Evolutionary conservation across 2,888 invertebrate species (phyloP).

Genomic region (Lasioglossum vierecki): DNA sequence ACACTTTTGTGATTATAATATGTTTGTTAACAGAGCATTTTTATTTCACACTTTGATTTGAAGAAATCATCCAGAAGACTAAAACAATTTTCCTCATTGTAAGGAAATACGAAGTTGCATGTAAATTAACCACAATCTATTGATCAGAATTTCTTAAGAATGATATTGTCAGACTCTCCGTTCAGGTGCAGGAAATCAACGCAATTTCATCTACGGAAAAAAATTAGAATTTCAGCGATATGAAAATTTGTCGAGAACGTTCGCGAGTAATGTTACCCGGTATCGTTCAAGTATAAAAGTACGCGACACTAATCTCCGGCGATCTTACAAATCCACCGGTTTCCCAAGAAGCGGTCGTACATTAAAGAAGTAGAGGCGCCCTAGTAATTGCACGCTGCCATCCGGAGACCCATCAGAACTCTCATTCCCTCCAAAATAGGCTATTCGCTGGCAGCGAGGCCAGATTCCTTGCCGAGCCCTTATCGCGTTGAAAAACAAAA

Average conservation of each 20-base stretch:
- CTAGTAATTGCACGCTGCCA: slow-evolving; percentile 4
- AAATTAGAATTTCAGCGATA: not conserved
- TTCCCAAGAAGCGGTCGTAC: not conserved
- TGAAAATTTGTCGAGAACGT: not conserved
- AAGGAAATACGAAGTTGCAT: not conserved
- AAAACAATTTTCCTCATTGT: not conserved
- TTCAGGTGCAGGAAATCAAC: not conserved
- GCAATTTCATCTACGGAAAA: not conserved
- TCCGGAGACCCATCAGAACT: not conserved
- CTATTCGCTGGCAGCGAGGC: not conserved
- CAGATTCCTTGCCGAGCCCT: not conserved
- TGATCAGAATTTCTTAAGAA: not conserved
- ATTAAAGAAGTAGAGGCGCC: not conserved
- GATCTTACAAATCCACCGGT: not conserved
- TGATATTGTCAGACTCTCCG: not conserved
- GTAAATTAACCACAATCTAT: not conserved
- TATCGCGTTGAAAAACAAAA: slow-evolving; percentile 14
- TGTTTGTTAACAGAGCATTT: no score
- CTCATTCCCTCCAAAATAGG: not conserved
- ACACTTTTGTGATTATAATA: no score
- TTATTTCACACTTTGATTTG: not conserved
- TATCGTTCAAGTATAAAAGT: not conserved
- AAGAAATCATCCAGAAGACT: not conserved
- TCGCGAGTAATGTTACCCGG: not conserved
- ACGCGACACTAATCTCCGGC: not conserved